Evolutionary conservation across 2,797 vertebrate genomes (phyloP).

Genomic region (Sebastes umbrosus): DNA sequence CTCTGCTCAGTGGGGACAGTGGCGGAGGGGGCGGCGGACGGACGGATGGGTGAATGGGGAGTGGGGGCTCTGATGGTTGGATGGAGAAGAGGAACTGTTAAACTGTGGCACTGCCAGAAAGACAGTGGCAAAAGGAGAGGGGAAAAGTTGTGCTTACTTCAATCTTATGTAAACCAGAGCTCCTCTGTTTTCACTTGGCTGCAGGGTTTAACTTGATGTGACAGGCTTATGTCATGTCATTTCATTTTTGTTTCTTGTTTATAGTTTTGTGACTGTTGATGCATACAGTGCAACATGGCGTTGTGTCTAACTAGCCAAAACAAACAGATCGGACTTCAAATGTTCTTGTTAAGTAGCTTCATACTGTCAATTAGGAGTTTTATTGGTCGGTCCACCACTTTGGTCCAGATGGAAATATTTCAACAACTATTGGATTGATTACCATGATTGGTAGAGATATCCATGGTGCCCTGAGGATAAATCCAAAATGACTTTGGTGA

Average conservation of each 20-base stretch:
- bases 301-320: neutral
- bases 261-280: neutral
- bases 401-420: neutral
- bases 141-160: constrained; percentile 46
- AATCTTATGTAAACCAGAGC: constrained; percentile 46
- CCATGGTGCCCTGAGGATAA: neutral
- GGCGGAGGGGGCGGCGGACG: constrained; percentile 22
- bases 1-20: constrained; percentile 52
- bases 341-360: neutral
- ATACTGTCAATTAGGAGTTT: neutral
- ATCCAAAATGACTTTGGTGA: neutral
- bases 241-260: constrained; percentile 8
- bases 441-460: neutral
- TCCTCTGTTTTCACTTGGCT: constrained; percentile 19
- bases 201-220: constrained; percentile 10
- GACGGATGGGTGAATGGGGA: constrained; percentile 21
- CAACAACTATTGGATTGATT: neutral
- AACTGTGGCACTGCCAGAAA: constrained; percentile 34
- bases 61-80: constrained; percentile 37
- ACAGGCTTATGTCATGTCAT: constrained; percentile 19
- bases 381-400: neutral
- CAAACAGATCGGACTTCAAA: neutral
- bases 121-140: constrained; percentile 29
- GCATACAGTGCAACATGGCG: neutral
- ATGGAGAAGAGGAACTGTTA: constrained; percentile 49